Base-by-base conservation (phyloP, 2,888 invertebrate genomes). In the Platycheirus albimanus region DNA sequence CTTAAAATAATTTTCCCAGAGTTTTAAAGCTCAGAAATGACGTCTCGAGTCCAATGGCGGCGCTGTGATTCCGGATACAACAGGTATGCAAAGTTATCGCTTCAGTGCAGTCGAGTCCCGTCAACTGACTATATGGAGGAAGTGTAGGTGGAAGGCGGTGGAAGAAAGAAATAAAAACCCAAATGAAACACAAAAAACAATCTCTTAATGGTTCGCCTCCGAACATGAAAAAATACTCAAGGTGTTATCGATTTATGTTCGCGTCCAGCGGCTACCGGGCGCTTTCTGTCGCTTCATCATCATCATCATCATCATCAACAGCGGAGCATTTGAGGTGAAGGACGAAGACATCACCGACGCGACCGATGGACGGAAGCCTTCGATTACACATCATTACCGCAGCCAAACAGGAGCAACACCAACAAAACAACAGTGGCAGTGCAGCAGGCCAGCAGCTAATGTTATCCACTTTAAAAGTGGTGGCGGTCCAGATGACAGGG, bases 181-280 rank as follows among this genome's bases (percentile, higher is more conserved):
- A 80, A 80, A 80, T 76, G 78, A 74, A 83, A 83, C 83, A 83
- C 72, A 67, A 83, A 83, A 83, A 90, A 90, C 90, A 90, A 90
- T 90, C 90, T 89, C 89, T 91, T 90, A 90, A 90, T 90, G 91
- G 91, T 89, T 90, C 91, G 91, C 90, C 90, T 91, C 87, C 87
- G 87, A 90, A 90, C 90, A 90, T 89, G 90, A 90, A 90, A 90
- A 90, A 89, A 90, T 90, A 90, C 90, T 90, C 90, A 90, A 90
- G 69, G 89, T 90, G 89, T 90, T 91, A 90, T 90, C 90, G 90
- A 91, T 91, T 90, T 91, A 90, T 90, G 91, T 90, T 91, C 90
- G 89, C 88, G 88, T 89, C 88, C 88, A 88, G 90, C 89, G 87
- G 90, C 90, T 90, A 90, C 90, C 87, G 89, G 89, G 87, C 87